Base-by-base conservation (phyloP, 2,113 vertebrate species). In the Actinemys pallida region DNA sequence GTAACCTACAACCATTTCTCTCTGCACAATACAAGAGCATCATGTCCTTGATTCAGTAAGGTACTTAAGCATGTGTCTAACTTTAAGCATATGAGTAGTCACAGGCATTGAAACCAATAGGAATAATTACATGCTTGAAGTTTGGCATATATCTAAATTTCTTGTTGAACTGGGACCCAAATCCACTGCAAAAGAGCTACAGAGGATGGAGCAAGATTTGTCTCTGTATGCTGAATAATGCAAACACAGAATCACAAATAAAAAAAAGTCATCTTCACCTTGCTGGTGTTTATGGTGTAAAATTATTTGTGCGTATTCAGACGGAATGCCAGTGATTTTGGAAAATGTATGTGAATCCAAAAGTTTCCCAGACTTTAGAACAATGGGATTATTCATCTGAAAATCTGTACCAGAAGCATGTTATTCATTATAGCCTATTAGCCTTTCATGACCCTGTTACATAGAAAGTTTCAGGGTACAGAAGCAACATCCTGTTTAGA, bases 61-160 rank as follows among this genome's bases (percentile, higher is more conserved):
- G 49, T 5, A 57, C 3, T 75, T 92, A 75, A 45, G 39, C 65
- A 39, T 8, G n/a, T 87, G 72, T 72, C 1, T 83, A 35, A 1
- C 24, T 19, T 1, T 31, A 83, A 72, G 31, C 20, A 45, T 29
- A 45, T n/a, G 87, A 88, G 10, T 8, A 86, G 3, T 45, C 11
- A 9, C 39, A 3, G 0, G 19, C 65, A 39, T 4, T 81, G 42
- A 84, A 93, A 53, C 2, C 4, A 86, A 88, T 47, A 2, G 1
- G 14, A 83, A 79, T 49, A 79, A 81, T 53, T n/a, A 35, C 29
- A 52, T 80, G 47, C 0, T 90, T 0, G 0, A 10, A 62, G 45
- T 14, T 56, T 13, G 24, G 4, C 2, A 62, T 59, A 87, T 14
- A 35, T 2, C 4, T 47, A 22, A 35, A 45, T 31, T 54, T 20